phyloP scores from a whole-genome alignment of 2,888 invertebrate genomes.

The Athalia cordata region DNA sequence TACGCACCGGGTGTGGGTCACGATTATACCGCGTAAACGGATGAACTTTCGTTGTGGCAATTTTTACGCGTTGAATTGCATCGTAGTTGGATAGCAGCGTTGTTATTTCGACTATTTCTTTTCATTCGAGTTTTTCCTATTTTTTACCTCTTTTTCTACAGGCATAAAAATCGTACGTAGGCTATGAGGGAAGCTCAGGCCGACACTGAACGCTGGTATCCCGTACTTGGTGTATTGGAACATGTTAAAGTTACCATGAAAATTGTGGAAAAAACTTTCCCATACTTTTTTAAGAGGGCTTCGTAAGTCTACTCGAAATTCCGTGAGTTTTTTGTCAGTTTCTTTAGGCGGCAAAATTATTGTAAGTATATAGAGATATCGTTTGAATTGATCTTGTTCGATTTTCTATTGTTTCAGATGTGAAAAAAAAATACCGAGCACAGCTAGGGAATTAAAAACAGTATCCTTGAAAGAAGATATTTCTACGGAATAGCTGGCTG shows the following conservation, averaged over 20 bases:
- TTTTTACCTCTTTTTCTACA: too few species aligned
- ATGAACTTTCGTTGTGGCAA: neutral
- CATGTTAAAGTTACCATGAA: slow-evolving; percentile 76
- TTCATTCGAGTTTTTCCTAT: too few species aligned
- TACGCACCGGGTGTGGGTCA: too few species aligned
- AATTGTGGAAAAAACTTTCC: slow-evolving; percentile 75
- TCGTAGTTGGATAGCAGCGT: neutral
- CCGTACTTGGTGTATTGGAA: slow-evolving; percentile 78
- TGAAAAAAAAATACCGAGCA: too few species aligned
- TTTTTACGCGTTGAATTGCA: neutral
- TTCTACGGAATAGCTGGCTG: too few species aligned
- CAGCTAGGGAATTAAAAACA: too few species aligned
- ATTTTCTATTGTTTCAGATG: too few species aligned
- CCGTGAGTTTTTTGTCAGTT: slow-evolving; percentile 70
- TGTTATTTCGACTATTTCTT: neutral
- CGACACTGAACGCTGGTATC: slow-evolving; percentile 77
- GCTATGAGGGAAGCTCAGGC: slow-evolving; percentile 76
- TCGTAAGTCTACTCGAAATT: slow-evolving; percentile 74
- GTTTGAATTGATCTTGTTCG: too few species aligned
- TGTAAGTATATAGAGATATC: too few species aligned
- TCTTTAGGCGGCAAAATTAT: neutral
- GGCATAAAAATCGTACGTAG: slow-evolving; percentile 76
- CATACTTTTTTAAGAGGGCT: slow-evolving; percentile 78
- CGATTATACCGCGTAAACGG: neutral
- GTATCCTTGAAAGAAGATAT: too few species aligned